Base-by-base conservation (phyloP, 2,797 vertebrate genomes). In the Poeciliopsis turneri region DNA sequence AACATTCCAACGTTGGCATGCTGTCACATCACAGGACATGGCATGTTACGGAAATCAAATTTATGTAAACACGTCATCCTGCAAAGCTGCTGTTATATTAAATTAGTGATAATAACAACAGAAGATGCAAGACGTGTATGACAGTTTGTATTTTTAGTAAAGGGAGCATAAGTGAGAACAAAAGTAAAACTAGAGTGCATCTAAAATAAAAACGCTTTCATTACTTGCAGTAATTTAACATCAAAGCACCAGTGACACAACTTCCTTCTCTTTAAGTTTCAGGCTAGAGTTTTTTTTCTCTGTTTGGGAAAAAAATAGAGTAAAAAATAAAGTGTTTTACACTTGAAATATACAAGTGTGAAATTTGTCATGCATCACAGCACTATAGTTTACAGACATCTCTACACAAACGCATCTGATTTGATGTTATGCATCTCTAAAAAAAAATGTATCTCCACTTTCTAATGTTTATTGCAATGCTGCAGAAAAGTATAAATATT, bases 401-500 rank as follows among this genome's bases (percentile, higher is more conserved):
- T 15, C 12, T 64, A 20, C 59, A 33, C 30, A 64, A 25, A 64
- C 30, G 18, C 59, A 61, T n/a, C 23, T 8, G 13, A 45, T 7
- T 45, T 46, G 28, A 16, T 16, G 23, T 45, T 45, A 16, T 8
- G 0, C 7, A 1, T 45, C 41, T 5, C 13, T 45, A 41, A 70
- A 46, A 51, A 33, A 45, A 28, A 16, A 39, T 5, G 0, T 16
- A 28, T 15, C 25, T 28, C 6, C 9, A 28, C 12, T 70, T 28
- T 28, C 68, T 15, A 43, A 46, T 25, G 39, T 28, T 70, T n/a
- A 69, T 70, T n/a, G 39, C 8, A 41, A 36, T 8, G 51, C 33
- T 45, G 28, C 8, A 5, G 41, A 46, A 75, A 75, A 64, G 47
- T 28, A 33, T 64, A 75, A 64, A 75, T 20, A 33, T 41, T 75